Base-by-base conservation (phyloP, 2,113 vertebrate genomes). In the Tupaia tana region DNA sequence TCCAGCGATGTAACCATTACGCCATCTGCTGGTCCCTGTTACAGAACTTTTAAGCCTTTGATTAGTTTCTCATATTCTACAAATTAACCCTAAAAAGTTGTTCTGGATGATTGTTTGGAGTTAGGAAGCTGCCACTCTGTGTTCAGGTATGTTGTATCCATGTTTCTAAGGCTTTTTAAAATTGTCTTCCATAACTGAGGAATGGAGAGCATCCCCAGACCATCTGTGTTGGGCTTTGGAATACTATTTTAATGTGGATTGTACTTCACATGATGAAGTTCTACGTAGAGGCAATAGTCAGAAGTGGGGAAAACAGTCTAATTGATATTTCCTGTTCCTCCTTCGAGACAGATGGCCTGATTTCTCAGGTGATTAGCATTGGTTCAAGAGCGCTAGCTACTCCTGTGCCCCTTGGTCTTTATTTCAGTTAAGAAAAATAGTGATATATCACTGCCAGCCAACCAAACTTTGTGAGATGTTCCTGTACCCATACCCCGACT, bases 341-440 rank as follows among this genome's bases (percentile, higher is more conserved):
- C 52, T 54, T 43, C 61, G 56, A 69, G 61, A 64, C 34, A 56
- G 22, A 58, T 43, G 81, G 29, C 63, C 66, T 89, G 75, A 80
- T 63, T 85, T 77, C 70, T 89, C 20, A 27, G 56, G 7, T 52
- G 70, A 63, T 16, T 83, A 66, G 18, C 43, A 18, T 15, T 73
- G 54, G 75, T 75, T 56, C 20, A 54, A 79, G 81, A 92, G 43
- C 82, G 22, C 58, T 74, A 86, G 22, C 58, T 74, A 0, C 29
- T 90, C 9, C 18, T 69, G 0, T 77, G 85, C 27, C 73, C 27
- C 61, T 81, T 81, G 22, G 18, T 82, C 70, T 87, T 89, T 27
- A 94, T 85, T 83, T 93, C 86, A 22, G 18, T 93, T 66, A 71
- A 89, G 75, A 90, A 86, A 80, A 93, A 18, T 3, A 29, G 59